Base-by-base conservation (phyloP, 1,140 invertebrate species). In the Stegodyphus dumicola region DNA sequence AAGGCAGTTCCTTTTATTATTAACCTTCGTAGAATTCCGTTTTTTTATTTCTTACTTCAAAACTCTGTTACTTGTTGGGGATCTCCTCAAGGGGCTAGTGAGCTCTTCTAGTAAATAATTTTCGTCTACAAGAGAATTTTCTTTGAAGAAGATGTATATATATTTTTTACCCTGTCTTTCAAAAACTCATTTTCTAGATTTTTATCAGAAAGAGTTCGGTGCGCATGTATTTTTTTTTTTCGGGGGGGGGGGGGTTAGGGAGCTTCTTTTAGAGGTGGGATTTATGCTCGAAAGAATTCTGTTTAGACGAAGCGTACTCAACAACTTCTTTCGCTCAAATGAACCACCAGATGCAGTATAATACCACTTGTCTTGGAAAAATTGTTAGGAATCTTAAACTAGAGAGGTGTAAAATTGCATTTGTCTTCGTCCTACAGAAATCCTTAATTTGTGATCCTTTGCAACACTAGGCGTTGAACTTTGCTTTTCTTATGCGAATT, bases 1-100 rank as follows among this genome's bases (percentile, higher is more conserved):
- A 83, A 83, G 80, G 69, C 80, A 66, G 65, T 69, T 9, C 56
- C 74, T 70, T 85, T 85, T 85, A 85, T 85, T 85, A 85, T 76
- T 76, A 85, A 85, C 81, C 60, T 70, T 33, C 52, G 7, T 51
- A 13, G 51, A 70, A n/a, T 33, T 33, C 33, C 33, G 33, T 1
- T 53, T 69, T 66, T 11, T 60, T 48, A 5, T 9, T 33, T 9
- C 56, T n/a, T 71, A 53, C 56, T 60, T 53, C 33, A 66, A 66
- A 67, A 83, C 80, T 51, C 49, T 11, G 18, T 71, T 51, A 48
- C 69, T 74, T 81, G 78, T 73, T 81, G 71, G 80, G 48, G 66
- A 65, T 51, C 48, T 33, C 5, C 33, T 60, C 18, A 33, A 33
- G 33, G 33, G 33, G 33, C 33, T 71, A 66, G 3, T 60, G 49